Conservation (phyloP, 2,797 vertebrate genomes). For the Chrysocyon brachyurus region DNA sequence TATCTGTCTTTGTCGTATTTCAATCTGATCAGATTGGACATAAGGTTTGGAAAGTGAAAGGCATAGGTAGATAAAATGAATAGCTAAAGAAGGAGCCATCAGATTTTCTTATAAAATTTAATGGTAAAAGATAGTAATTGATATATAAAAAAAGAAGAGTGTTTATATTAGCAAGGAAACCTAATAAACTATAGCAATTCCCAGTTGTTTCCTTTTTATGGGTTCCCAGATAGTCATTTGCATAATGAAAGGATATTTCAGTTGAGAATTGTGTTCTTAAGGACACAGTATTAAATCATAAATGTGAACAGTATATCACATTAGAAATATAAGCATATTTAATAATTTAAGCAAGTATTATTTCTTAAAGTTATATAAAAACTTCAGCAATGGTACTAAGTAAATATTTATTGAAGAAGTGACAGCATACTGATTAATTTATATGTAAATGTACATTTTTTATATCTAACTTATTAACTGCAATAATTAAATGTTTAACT, state of each 20-base stretch:
- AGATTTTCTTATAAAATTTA: constrained; percentile 10
- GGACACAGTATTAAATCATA: background rate
- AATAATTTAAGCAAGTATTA: constrained; percentile 8
- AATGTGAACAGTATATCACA: constrained; percentile 27
- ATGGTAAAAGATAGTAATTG: background rate
- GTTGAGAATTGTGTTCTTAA: constrained; percentile 41
- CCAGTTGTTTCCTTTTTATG: background rate
- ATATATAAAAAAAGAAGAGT: background rate
- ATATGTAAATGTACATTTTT: background rate
- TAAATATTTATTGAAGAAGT: constrained; percentile 49
- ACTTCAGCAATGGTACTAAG: background rate
- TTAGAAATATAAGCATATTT: background rate
- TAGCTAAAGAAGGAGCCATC: background rate
- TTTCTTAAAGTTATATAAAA: constrained; percentile 33
- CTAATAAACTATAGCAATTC: background rate
- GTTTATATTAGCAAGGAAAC: background rate
- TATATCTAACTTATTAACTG: constrained; percentile 30
- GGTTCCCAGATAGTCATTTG: background rate
- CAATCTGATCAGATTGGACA: background rate
- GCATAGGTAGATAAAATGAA: background rate
- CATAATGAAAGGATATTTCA: constrained; percentile 39
- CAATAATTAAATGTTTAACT: constrained; percentile 4
- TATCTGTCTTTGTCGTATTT: background rate
- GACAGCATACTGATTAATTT: background rate
- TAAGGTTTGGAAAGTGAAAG: constrained; percentile 17